These are phyloP conservation scores for Hylia prasina DNA, from an alignment of 2,113 vertebrate species.

Conservation along the genomic window DNA sequence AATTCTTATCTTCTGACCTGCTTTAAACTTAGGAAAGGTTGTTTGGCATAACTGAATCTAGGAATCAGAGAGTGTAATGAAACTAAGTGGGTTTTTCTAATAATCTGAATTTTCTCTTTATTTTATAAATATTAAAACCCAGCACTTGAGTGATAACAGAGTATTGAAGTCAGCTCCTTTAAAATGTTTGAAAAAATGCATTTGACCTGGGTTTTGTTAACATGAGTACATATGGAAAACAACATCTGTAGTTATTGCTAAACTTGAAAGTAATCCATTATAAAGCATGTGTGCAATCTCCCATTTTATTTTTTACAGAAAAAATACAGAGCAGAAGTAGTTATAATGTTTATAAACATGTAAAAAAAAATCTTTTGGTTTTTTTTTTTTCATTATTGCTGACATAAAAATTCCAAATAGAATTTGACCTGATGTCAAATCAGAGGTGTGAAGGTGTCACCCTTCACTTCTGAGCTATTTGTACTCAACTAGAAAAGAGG, in stretches of 20 bases:
- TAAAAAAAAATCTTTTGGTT: too few relatives aligned
- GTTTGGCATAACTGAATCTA: not conserved
- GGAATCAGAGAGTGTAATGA: not conserved
- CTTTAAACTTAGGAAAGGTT: not conserved
- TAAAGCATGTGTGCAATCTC: not conserved
- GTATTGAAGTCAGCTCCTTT: not conserved
- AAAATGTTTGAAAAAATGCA: not conserved
- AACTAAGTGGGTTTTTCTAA: not conserved
- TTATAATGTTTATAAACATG: not conserved
- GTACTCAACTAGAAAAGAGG: too few relatives aligned
- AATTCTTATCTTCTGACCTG: not conserved
- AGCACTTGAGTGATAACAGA: not conserved
- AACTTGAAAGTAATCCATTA: not conserved
- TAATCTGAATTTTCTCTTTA: not conserved
- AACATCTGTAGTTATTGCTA: not conserved
- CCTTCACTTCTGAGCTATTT: too few relatives aligned
- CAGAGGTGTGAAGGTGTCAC: too few relatives aligned
- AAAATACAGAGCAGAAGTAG: not conserved
- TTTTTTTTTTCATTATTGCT: not conserved
- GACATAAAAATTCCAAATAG: not conserved
- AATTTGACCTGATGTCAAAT: not conserved
- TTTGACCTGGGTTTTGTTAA: not conserved
- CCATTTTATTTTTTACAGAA: not conserved
- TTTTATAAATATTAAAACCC: not conserved
- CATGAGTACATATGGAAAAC: not conserved